phyloP scores from a whole-genome alignment of 92 coral and sea anemone genomes.

The Zoanthus solanderi region DNA sequence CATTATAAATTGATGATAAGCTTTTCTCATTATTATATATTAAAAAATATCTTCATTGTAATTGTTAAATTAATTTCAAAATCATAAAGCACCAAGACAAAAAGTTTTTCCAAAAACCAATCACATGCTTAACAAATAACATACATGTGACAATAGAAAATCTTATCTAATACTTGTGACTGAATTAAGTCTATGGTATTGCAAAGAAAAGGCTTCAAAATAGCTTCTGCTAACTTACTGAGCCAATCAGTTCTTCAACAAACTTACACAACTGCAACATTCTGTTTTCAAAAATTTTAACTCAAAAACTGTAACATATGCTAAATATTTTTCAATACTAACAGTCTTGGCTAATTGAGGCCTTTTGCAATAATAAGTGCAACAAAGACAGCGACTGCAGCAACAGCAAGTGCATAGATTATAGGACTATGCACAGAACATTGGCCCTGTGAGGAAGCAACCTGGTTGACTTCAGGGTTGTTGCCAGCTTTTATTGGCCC shows the following conservation, averaged over 20 bases:
- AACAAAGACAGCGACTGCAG: slow-evolving; percentile 56
- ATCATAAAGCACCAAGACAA: background rate
- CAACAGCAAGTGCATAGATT: slow-evolving; percentile 57
- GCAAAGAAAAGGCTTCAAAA: background rate
- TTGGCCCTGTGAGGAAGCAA: background rate
- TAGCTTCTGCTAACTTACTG: background rate
- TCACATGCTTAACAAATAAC: background rate
- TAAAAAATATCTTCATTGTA: background rate
- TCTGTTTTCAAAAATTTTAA: too few species aligned
- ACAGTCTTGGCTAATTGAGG: background rate
- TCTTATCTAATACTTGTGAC: background rate
- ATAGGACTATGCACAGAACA: slow-evolving; percentile 54
- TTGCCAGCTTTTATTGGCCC: slow-evolving; percentile 49
- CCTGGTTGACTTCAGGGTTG: slow-evolving; percentile 13
- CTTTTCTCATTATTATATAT: too few species aligned
- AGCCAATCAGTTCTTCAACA: background rate
- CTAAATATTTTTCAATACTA: background rate
- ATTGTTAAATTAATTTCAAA: background rate
- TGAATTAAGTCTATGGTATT: background rate
- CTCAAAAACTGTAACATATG: too few species aligned
- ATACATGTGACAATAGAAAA: background rate
- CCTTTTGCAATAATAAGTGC: slow-evolving; percentile 35
- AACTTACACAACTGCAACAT: background rate
- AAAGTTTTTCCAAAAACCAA: background rate
- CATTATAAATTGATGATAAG: too few species aligned